phyloP scores from a whole-genome alignment of 2,888 invertebrate species.

The Petrophora chlorosata region DNA sequence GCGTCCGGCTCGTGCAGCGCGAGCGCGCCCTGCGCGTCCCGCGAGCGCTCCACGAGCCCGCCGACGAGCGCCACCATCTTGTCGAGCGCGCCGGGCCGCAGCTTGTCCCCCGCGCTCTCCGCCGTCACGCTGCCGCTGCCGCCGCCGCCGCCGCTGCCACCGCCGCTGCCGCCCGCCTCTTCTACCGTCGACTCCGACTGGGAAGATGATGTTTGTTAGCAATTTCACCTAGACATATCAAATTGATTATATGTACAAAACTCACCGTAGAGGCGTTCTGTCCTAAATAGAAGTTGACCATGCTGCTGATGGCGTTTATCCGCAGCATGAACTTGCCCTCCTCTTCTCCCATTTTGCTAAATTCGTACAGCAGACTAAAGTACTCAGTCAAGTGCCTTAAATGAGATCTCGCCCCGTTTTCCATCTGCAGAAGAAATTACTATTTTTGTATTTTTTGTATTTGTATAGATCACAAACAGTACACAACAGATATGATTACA shows the following conservation, averaged over 20 bases:
- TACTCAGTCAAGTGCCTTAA: slow-evolving; percentile 95
- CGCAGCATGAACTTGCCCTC: slow-evolving; percentile 94
- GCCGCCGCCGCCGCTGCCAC: slow-evolving; percentile 50
- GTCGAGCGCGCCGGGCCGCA: slow-evolving; percentile 95
- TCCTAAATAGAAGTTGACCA: slow-evolving; percentile 96
- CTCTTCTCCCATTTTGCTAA: slow-evolving; percentile 97
- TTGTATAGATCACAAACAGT: too few relatives aligned
- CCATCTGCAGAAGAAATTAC: too few relatives aligned
- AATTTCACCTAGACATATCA: neutral
- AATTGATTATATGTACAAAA: too few relatives aligned
- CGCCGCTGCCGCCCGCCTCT: slow-evolving; percentile 71
- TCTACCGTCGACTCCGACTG: slow-evolving; percentile 74
- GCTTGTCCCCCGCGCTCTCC: slow-evolving; percentile 84
- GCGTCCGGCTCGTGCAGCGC: slow-evolving; percentile 91
- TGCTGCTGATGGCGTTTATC: slow-evolving; percentile 93
- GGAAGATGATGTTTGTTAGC: too few relatives aligned
- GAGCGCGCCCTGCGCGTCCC: slow-evolving; percentile 89
- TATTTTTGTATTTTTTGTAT: too few relatives aligned
- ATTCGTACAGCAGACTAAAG: slow-evolving; percentile 95
- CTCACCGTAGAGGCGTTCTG: slow-evolving; percentile 81
- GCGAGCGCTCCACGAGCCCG: slow-evolving; percentile 93
- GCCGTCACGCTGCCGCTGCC: slow-evolving; percentile 49
- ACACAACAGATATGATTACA: too few relatives aligned
- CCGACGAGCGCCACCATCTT: slow-evolving; percentile 97
- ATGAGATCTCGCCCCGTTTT: slow-evolving; percentile 93